phyloP scores from a whole-genome alignment of 2,797 vertebrate species.

The Channa striata region DNA sequence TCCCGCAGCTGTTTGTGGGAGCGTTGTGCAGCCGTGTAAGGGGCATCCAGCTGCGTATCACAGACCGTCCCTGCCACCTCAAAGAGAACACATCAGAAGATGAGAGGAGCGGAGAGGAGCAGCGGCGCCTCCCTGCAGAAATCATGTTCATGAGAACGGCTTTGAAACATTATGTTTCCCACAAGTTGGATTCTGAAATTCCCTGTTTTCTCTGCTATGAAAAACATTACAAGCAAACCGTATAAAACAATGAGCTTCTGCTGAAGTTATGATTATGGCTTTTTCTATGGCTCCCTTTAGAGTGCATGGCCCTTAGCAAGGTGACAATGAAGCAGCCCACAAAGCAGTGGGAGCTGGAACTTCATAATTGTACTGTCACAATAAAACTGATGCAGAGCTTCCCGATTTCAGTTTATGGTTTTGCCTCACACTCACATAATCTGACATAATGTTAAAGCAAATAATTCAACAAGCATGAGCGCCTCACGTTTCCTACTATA shows the following conservation, averaged over 20 bases:
- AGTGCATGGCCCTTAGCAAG: conserved; percentile 75
- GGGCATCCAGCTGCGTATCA: conserved; percentile 65
- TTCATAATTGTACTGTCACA: conserved; percentile 81
- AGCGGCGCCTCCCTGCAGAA: conserved; percentile 34
- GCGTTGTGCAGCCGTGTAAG: conserved; percentile 40
- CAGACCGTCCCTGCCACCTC: conserved; percentile 70
- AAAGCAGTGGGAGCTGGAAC: conserved; percentile 63
- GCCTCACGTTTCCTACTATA: conserved; percentile 33
- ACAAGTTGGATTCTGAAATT: conserved; percentile 63
- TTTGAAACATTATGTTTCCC: conserved; percentile 66
- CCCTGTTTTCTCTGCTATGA: conserved; percentile 69
- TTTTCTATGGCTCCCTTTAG: conserved; percentile 72
- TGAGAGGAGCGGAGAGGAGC: conserved; percentile 27
- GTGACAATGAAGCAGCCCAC: conserved; percentile 68
- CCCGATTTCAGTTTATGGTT: conserved; percentile 63
- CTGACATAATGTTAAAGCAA: conserved; percentile 36
- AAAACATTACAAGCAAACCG: conserved; percentile 72
- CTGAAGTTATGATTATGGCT: conserved; percentile 78
- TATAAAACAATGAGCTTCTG: conserved; percentile 77
- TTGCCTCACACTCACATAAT: conserved; percentile 51
- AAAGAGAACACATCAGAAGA: conserved; percentile 70
- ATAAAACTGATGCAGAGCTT: conserved; percentile 80
- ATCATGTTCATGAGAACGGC: conserved; percentile 40
- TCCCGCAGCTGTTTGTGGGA: conserved; percentile 68
- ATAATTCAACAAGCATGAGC: conserved; percentile 32